Evolutionary conservation across 2,888 invertebrate genomes (phyloP), one percentile per base, ranked within the genome.

Genomic region (Scaeva pyrastri): DNA sequence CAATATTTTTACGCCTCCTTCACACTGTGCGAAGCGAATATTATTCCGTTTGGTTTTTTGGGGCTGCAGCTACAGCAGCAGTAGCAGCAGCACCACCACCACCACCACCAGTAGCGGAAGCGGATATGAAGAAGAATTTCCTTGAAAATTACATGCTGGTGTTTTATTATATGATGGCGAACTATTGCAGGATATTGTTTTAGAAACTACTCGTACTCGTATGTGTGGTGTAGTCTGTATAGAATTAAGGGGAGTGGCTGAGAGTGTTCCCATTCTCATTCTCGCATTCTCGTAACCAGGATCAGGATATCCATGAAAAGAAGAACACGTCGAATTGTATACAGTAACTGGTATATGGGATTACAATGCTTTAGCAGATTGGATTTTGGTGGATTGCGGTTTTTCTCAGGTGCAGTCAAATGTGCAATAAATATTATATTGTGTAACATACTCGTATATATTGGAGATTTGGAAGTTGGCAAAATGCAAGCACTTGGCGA

Each of bases 1-100:
- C 60, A 73, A 85, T 85, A 58, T 81, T 76, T 85, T 81, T 56
- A 80, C 80, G 76, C 81, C 75, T 72, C 81, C 72, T 76, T 70
- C 74, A 56, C 79, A 50, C 70, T 31, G 48, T 55, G 56, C 50
- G 14, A 70, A 48, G 56, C 43, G 14, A 70, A 55, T 58, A 43
- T 45, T 74, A 68, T 80, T 68, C 36, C 68, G 19, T 4, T 45
- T 31, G 39, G 58, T 16, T 43, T 45, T 64, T 12, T 43, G 36
- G 5, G 11, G 60, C 23, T 23, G 56, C 10, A 1, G n/a, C 2
- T 2, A 2, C 7, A 10, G 31, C 16, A 6, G 48, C 36, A 11
- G 16, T 10, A 16, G 31, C 39, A 39, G 8, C 14, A n/a, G 66
- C 8, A 48, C 19, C n/a, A n/a, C n/a, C n/a, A n/a, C n/a, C n/a